Conservation (phyloP, 2,797 vertebrate species). For the Tenualosa thibaudeaui region DNA sequence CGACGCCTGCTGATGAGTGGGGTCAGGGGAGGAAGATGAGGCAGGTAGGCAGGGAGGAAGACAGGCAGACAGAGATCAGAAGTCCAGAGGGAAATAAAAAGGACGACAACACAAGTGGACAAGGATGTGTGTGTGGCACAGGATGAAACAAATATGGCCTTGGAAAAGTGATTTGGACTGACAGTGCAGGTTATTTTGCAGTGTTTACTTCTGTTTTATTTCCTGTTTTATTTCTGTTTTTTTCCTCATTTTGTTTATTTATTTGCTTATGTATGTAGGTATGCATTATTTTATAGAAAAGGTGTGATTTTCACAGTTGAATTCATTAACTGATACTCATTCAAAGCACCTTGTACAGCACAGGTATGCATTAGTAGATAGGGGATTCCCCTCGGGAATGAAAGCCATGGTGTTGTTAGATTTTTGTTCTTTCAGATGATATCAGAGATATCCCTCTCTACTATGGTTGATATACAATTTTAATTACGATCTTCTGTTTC, state of each 20-base stretch:
- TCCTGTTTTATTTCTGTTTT: too few relatives aligned
- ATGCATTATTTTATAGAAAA: not conserved
- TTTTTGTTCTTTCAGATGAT: not conserved
- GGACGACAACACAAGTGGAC: not conserved
- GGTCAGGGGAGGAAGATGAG: not conserved
- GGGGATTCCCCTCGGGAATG: not conserved
- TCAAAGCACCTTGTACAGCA: not conserved
- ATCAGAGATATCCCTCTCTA: not conserved
- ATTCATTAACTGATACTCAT: not conserved
- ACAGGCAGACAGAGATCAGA: not conserved
- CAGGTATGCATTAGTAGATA: not conserved
- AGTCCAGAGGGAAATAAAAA: slow-evolving; percentile 8
- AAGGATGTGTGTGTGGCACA: not conserved
- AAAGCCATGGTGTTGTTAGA: not conserved
- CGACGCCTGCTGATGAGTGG: not conserved
- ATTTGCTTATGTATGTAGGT: too few relatives aligned
- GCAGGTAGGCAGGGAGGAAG: not conserved
- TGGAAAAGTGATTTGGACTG: not conserved
- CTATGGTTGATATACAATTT: not conserved
- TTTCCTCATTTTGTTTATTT: too few relatives aligned
- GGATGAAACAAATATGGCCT: not conserved
- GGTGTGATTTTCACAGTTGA: not conserved
- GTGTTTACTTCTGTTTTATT: not conserved
- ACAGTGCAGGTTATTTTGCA: not conserved
- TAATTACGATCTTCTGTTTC: not conserved